These are phyloP conservation scores for Drosophila neonasuta DNA, from an alignment of 2,888 invertebrate species.

Conservation along the genomic window DNA sequence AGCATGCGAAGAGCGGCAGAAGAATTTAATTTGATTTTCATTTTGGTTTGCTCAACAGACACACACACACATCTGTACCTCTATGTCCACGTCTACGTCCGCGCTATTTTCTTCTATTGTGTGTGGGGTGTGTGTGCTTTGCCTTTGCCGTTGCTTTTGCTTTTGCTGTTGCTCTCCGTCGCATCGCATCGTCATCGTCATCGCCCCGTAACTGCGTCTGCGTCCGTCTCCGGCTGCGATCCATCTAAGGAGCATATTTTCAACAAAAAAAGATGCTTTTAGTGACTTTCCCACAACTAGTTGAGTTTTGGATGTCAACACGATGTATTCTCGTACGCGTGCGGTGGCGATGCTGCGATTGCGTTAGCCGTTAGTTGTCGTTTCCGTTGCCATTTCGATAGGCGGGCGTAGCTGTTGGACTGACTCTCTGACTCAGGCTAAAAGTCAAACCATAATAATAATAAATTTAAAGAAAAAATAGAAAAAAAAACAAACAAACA, in stretches of 20 bases:
- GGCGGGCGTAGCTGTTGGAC: constrained; percentile 19
- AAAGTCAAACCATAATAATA: not conserved
- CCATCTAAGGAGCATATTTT: constrained; percentile 83
- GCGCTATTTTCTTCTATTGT: constrained; percentile 67
- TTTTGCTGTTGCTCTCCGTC: constrained; percentile 39
- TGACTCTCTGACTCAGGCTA: constrained; percentile 19
- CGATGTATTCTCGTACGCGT: constrained; percentile 72
- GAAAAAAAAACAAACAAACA: not conserved
- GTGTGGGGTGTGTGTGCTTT: constrained; percentile 59
- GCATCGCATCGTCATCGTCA: not conserved
- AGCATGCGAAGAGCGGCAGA: constrained; percentile 48
- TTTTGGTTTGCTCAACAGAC: constrained; percentile 47
- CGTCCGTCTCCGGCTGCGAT: constrained; percentile 58
- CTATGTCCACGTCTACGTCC: constrained; percentile 3
- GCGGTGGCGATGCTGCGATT: constrained; percentile 45
- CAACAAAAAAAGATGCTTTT: constrained; percentile 65
- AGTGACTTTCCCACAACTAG: constrained; percentile 79
- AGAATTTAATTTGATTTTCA: constrained; percentile 70
- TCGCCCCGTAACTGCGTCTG: constrained; percentile 19
- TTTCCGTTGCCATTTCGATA: constrained; percentile 28
- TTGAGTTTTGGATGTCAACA: constrained; percentile 82
- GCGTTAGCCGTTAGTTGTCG: constrained; percentile 5
- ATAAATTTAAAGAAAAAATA: not conserved
- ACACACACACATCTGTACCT: not conserved
- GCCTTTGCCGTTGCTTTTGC: constrained; percentile 38